phyloP scores from a whole-genome alignment of 2,888 invertebrate species.

The Heliconius ethilla region DNA sequence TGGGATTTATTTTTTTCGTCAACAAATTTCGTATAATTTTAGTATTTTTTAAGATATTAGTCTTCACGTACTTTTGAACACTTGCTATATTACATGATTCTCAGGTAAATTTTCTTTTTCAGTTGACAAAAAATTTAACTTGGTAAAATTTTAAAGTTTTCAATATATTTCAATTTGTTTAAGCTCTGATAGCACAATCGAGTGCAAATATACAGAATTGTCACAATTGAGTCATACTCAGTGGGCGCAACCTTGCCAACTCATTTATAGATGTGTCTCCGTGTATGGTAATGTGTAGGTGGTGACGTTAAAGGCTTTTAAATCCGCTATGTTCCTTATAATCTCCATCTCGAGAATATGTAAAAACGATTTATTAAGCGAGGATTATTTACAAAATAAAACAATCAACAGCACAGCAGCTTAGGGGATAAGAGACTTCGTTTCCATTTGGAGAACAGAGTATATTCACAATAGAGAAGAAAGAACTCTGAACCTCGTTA shows the following conservation, averaged over 20 bases:
- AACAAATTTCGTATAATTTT: too few species aligned
- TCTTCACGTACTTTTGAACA: too few species aligned
- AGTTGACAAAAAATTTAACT: too few species aligned
- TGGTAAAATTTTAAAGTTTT: neutral
- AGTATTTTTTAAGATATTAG: too few species aligned
- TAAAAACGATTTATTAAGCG: neutral
- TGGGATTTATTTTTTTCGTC: too few species aligned
- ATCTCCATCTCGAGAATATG: constrained; percentile 15
- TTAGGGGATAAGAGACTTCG: too few species aligned
- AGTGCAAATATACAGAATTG: constrained; percentile 16
- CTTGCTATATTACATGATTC: too few species aligned
- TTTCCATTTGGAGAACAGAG: too few species aligned
- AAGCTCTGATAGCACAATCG: neutral
- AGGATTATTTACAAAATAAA: neutral
- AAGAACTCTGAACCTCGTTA: too few species aligned
- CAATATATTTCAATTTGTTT: neutral
- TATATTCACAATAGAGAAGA: too few species aligned
- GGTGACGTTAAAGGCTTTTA: constrained; percentile 36
- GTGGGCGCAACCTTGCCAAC: constrained; percentile 73
- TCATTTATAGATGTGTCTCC: constrained; percentile 52
- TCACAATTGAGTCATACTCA: constrained; percentile 62
- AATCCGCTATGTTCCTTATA: constrained; percentile 36
- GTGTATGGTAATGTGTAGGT: constrained; percentile 70
- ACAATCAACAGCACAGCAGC: too few species aligned
- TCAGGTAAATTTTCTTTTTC: too few species aligned